Percentiles rank a stretch among this genome's conserved stretches.
phyloP scores from a whole-genome alignment of 2,797 vertebrate genomes.

The Todus mexicanus region DNA sequence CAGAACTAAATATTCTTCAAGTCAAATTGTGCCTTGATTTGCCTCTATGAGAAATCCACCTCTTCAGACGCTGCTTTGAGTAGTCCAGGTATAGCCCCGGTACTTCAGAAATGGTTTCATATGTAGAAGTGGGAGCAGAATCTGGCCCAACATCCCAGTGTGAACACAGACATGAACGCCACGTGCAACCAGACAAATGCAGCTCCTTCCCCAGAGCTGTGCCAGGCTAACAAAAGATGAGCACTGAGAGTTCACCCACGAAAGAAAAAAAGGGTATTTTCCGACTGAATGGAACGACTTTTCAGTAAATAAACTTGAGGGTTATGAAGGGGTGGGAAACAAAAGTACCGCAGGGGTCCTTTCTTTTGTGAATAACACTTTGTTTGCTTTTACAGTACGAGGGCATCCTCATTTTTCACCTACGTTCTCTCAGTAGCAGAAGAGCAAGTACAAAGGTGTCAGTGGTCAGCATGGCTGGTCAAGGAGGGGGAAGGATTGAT shows the following conservation, averaged over 20 bases:
- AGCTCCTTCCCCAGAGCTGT: not conserved
- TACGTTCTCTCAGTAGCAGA: not conserved
- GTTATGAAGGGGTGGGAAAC: not conserved
- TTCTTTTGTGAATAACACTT: not conserved
- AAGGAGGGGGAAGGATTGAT: not conserved
- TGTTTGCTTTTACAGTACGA: not conserved
- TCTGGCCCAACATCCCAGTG: not conserved
- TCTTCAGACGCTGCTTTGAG: not conserved
- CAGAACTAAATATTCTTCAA: not conserved
- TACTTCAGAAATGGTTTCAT: not conserved
- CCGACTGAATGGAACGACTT: constrained; percentile 9
- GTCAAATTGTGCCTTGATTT: not conserved
- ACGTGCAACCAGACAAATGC: not conserved
- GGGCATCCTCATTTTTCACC: not conserved
- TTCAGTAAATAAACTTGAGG: constrained; percentile 4
- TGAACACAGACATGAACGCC: not conserved
- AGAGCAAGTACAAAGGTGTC: not conserved
- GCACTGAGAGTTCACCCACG: not conserved
- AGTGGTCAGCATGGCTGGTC: not conserved
- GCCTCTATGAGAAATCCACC: not conserved
- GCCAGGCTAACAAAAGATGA: not conserved
- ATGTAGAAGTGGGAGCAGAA: not conserved
- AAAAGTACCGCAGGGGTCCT: not conserved
- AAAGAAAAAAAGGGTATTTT: constrained; percentile 3
- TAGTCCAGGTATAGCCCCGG: not conserved